phyloP scores from a whole-genome alignment of 2,888 invertebrate genomes.

The Phyllotreta cruciferae region DNA sequence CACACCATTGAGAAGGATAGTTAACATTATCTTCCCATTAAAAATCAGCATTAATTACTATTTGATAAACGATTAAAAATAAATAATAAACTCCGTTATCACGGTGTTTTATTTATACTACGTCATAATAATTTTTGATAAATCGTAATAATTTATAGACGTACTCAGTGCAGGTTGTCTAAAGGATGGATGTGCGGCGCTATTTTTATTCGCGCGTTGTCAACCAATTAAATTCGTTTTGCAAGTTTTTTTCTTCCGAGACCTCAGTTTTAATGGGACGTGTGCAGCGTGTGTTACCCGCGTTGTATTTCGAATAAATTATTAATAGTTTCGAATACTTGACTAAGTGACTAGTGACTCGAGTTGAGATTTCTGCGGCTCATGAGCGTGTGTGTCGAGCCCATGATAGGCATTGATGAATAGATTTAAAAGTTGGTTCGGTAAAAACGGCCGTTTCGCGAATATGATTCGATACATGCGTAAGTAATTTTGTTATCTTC shows the following conservation, averaged over 20 bases:
- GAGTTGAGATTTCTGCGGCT: neutral
- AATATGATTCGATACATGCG: slow-evolving; percentile 15
- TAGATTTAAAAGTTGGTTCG: neutral
- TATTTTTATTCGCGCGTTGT: neutral
- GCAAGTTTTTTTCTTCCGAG: slow-evolving; percentile 1
- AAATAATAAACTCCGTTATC: too few species aligned
- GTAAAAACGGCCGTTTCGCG: slow-evolving; percentile 1
- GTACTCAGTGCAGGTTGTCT: too few species aligned
- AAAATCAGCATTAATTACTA: too few species aligned
- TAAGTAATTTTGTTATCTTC: neutral
- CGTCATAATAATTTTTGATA: too few species aligned
- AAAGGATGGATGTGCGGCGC: neutral
- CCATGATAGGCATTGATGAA: slow-evolving; percentile 5
- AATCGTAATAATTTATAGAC: too few species aligned
- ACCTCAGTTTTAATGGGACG: slow-evolving; percentile 2
- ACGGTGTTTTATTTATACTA: too few species aligned
- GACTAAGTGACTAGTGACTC: too few species aligned
- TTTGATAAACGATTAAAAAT: too few species aligned
- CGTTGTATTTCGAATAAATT: too few species aligned
- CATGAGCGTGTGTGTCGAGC: neutral
- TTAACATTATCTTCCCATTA: too few species aligned
- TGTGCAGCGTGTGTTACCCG: neutral
- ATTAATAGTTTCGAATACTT: too few species aligned
- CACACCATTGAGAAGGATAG: too few species aligned
- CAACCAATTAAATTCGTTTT: slow-evolving; percentile 8